Conservation (phyloP, 2,888 invertebrate genomes). For the Willowsia nigromaculata region DNA sequence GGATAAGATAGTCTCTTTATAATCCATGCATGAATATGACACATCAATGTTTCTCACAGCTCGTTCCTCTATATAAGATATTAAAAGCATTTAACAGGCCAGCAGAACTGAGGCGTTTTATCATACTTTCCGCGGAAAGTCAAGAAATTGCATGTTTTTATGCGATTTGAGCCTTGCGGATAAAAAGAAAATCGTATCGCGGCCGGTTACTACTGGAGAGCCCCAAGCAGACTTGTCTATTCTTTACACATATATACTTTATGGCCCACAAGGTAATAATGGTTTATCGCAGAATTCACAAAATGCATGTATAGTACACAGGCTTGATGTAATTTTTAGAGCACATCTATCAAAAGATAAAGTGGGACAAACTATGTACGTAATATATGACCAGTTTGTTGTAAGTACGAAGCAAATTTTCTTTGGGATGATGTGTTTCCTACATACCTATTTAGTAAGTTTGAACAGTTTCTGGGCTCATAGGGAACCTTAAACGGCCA, state of each 20-base stretch:
- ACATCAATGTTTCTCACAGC: background rate
- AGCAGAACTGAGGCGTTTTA: background rate
- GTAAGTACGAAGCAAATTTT: background rate
- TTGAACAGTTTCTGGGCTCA: too few relatives aligned
- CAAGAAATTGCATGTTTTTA: background rate
- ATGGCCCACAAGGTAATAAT: slow-evolving; percentile 59
- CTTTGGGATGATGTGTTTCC: background rate
- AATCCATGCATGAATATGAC: slow-evolving; percentile 14
- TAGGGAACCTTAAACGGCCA: background rate
- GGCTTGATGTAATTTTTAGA: background rate
- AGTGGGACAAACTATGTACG: background rate
- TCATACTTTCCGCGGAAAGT: background rate
- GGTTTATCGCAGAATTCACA: slow-evolving; percentile 23
- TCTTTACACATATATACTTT: slow-evolving; percentile 41
- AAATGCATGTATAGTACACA: slow-evolving; percentile 15
- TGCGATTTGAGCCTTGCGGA: background rate
- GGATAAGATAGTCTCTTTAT: background rate
- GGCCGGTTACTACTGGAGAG: background rate
- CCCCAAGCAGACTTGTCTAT: slow-evolving; percentile 13
- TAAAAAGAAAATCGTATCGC: background rate
- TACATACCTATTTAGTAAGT: too few relatives aligned
- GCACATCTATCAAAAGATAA: background rate
- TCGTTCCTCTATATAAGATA: background rate
- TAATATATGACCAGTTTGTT: background rate
- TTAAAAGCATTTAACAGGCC: slow-evolving; percentile 15